Evolutionary conservation across 2,113 vertebrate genomes (phyloP).

Genomic region (Mixornis gularis): DNA sequence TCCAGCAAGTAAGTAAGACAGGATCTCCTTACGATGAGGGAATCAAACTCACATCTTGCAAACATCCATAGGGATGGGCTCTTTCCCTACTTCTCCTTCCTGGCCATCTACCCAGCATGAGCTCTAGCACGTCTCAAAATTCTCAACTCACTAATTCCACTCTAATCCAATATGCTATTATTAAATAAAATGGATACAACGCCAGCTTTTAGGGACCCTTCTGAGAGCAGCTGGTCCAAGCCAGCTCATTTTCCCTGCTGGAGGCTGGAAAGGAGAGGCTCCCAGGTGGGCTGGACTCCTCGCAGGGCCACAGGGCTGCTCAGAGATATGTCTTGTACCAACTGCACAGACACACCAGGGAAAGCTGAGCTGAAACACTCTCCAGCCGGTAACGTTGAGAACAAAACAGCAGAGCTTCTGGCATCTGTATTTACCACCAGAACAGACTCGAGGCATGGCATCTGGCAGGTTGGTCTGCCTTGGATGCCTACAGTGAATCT

Average conservation of each 20-base stretch:
- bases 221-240: neutral
- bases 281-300: neutral
- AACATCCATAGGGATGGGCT: accelerated
- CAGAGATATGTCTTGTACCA: neutral
- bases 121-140: neutral
- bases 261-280: neutral
- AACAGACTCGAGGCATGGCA: neutral
- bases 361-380: neutral
- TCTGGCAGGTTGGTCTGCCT: neutral
- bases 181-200: neutral
- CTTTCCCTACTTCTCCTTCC: neutral
- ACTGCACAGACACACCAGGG: accelerated
- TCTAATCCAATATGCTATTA: neutral
- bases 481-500: neutral
- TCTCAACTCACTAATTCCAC: neutral
- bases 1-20: neutral
- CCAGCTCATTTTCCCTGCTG: neutral
- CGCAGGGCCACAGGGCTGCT: neutral
- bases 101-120: accelerated
- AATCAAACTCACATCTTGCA: neutral
- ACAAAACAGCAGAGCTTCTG: neutral
- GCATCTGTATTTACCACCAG: neutral
- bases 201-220: neutral
- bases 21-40: neutral
- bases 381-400: neutral